These are phyloP conservation scores for Andrena minutula DNA, from an alignment of 2,888 invertebrate genomes.

Conservation along the genomic window DNA sequence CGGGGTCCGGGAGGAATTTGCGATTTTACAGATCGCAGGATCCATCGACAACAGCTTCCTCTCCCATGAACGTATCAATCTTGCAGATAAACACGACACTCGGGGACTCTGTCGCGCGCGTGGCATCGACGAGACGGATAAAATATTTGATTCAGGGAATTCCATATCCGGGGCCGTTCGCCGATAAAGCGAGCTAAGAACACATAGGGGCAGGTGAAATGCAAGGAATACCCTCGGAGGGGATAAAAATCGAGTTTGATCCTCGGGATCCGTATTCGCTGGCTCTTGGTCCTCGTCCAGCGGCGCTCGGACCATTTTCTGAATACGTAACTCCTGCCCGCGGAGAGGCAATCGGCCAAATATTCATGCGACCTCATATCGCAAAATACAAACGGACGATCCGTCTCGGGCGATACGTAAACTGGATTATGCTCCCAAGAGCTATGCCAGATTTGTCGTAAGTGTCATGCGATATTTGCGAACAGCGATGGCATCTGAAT, in stretches of 20 bases:
- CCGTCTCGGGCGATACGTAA: conserved; percentile 64
- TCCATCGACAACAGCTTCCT: conserved; percentile 26
- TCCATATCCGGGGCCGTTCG: conserved; percentile 33
- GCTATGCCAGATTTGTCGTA: conserved; percentile 32
- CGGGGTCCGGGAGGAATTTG: neutral
- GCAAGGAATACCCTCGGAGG: conserved; percentile 26
- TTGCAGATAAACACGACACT: conserved; percentile 39
- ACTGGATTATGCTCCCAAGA: conserved; percentile 65
- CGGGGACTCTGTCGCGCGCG: neutral
- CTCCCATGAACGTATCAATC: conserved; percentile 33
- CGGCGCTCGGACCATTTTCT: conserved; percentile 50
- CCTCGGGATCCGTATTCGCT: conserved; percentile 55
- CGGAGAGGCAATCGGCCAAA: conserved; percentile 77
- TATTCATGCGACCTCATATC: conserved; percentile 75
- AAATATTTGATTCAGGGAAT: conserved; percentile 54
- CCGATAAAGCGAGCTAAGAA: conserved; percentile 44
- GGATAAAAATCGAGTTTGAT: conserved; percentile 52
- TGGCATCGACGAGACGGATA: conserved; percentile 32
- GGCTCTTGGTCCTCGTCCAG: conserved; percentile 71
- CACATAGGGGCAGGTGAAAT: conserved; percentile 38
- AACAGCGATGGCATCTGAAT: conserved; percentile 31
- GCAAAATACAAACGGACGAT: conserved; percentile 64
- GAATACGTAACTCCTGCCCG: conserved; percentile 68
- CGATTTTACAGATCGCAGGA: conserved; percentile 6
- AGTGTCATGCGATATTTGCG: conserved; percentile 35